Evolutionary conservation across 2,113 vertebrate species (phyloP), one percentile per base, ranked within the genome.

Genomic region (Cromileptes altivelis): DNA sequence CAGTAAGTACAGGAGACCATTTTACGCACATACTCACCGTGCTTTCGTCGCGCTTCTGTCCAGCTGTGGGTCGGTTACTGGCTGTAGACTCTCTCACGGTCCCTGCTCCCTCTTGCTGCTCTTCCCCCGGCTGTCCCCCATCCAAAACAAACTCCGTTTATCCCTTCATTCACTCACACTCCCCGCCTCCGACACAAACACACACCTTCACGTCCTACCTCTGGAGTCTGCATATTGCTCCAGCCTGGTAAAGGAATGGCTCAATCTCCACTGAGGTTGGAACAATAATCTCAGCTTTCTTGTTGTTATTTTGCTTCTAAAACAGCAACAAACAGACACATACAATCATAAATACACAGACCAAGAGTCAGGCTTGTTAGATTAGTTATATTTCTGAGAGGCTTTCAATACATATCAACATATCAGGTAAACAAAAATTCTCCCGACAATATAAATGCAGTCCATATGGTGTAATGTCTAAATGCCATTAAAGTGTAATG

Each of bases 101-200:
- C 80, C 84, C 62, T 63, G 82, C 55, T 57, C 56, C 11, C 64
- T 85, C 53, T 80, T 12, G 67, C 75, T 25, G 62, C 86, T 73
- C 84, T 81, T 49, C 76, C 83, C 88, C 81, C n/a, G 40, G 70
- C 62, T 70, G 81, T 76, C 75, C 86, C 80, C 80, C 85, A 72
- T 81, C 81, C 84, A 92, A 92, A 94, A 91, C 86, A 85, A 94
- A 93, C 91, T 91, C 74, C 9, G 68, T 69, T 84, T 57, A 92
- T 89, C 85, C 81, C 84, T 77, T 65, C 82, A 91, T 88, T 82
- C 83, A 83, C 52, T 8, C 62, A 65, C 55, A 19, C 25, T 47
- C 53, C 19, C 30, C 50, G 2, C 27, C 30, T 2, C 30, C 25
- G 23, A 23, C 56, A 80, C 69, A 40, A n/a, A 21, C 61, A 58